Base-by-base conservation (phyloP, 2,113 vertebrate species). In the Rhinogobius similis region DNA sequence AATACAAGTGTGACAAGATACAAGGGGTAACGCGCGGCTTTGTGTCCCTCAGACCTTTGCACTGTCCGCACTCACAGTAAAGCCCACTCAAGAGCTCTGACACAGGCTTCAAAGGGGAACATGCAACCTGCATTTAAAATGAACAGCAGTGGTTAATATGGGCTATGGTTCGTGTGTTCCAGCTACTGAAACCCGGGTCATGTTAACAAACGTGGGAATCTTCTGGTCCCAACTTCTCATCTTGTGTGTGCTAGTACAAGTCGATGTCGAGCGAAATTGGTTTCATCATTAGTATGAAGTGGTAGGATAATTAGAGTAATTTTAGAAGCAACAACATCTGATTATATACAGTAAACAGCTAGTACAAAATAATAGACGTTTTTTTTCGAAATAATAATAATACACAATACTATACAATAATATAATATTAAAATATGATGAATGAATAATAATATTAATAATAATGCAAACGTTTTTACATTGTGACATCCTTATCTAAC, bases 61-160 rank as follows among this genome's bases (percentile, higher is more conserved):
- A 87, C 89, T 89, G 87, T 90, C 87, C 79, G 72, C 85, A 71
- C 88, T 82, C 78, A 80, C 75, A 86, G 80, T 81, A 92, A 91
- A 87, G 82, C 88, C 88, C 83, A 65, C 77, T 86, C 83, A 74
- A 88, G 82, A 72, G 76, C 75, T 71, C 72, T 76, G 85, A 86
- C 85, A 83, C 77, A 20, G 38, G 78, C 83, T 85, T 89, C 86
- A 86, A 89, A 90, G 79, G 68, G 62, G 67, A 86, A 76, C 77
- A 81, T 87, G 77, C 71, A 36, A 76, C 50, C 67, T 73, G 77
- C 81, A 78, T 90, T 88, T 90, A 82, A 90, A 90, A 79, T 81
- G 76, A 84, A 85, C 82, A 59, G 58, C 65, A 18, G 66, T 67
- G 32, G 52, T 72, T 72, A 68, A 77, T 78, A 81, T 78, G 79